Evolutionary conservation across 2,797 vertebrate species (phyloP), one percentile per base, ranked within the genome.

Genomic region (Leptodactylus fallax): DNA sequence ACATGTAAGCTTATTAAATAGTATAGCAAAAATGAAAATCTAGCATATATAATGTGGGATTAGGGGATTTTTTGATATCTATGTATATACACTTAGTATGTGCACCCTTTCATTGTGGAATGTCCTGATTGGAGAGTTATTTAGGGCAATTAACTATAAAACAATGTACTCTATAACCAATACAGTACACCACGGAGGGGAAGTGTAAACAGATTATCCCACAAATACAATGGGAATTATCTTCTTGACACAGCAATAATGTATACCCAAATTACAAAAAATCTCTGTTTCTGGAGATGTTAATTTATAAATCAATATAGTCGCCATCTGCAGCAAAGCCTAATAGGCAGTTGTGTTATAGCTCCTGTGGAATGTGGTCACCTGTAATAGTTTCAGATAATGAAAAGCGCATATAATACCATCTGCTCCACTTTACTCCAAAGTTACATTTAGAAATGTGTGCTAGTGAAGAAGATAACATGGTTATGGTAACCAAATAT

Each of bases 221-320:
- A 6, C 7, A 83, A 11, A 36, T 27, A 55, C 21, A 56, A 83
- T 19, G 63, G 11, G 23, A 55, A 65, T 55, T 36, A 53, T 19
- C 49, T 19, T 12, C 21, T 3, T 36, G 63, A 55, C 81, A 83
- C 25, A 83, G 25, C 49, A 16, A 69, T 51, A 69, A 69, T 67
- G 63, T 25, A 36, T 23, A 69, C 49, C 65, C 47, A 67, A 67
- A 63, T 49, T 21, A 45, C 60, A 9, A 6, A 7, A 49, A 67
- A 81, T 51, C 61, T 67, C 45, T 67, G 61, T 10, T n/a, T 53
- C 81, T 83, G 51, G 60, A 55, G 65, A 69, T 36, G 14, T 19
- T 71, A 53, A 83, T 55, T 83, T 12, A 53, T 53, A 65, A 74
- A 71, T 83, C 81, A 83, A 83, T 83, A 83, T 53, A 71, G 47